phyloP scores from a whole-genome alignment of 2,797 vertebrate species.

The Gallinago nigripennis region DNA sequence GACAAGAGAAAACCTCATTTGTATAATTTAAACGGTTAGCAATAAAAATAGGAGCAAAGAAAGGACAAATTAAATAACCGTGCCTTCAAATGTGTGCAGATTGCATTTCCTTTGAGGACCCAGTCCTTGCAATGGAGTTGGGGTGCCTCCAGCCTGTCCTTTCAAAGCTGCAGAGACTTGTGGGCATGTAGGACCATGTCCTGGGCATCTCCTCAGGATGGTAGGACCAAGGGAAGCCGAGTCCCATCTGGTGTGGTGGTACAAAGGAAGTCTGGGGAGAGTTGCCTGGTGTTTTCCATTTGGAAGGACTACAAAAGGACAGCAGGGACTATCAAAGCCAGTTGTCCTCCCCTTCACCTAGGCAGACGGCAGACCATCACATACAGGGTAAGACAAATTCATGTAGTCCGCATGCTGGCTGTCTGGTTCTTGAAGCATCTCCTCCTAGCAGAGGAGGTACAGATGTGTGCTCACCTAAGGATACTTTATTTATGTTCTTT shows the following conservation, averaged over 20 bases:
- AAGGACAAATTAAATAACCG: background rate
- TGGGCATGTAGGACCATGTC: background rate
- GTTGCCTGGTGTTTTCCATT: rapidly evolving
- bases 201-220: rapidly evolving
- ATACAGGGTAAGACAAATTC: background rate
- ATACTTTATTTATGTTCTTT: background rate
- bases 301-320: background rate
- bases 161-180: background rate
- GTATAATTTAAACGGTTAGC: constrained; percentile 28
- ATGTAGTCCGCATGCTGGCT: background rate
- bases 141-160: background rate
- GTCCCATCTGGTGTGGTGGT: rapidly evolving
- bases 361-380: background rate
- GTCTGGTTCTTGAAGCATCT: background rate
- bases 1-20: constrained; percentile 36
- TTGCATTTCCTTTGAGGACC: background rate
- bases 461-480: background rate
- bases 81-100: background rate
- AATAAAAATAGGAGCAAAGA: constrained; percentile 36
- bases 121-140: background rate
- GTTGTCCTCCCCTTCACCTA: background rate
- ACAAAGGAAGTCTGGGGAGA: background rate
- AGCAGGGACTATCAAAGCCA: background rate
- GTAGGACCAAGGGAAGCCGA: background rate
- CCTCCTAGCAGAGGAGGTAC: background rate